These are phyloP conservation scores for Drosophila navojoa DNA, from an alignment of 1,140 invertebrate species.

Conservation along the genomic window DNA sequence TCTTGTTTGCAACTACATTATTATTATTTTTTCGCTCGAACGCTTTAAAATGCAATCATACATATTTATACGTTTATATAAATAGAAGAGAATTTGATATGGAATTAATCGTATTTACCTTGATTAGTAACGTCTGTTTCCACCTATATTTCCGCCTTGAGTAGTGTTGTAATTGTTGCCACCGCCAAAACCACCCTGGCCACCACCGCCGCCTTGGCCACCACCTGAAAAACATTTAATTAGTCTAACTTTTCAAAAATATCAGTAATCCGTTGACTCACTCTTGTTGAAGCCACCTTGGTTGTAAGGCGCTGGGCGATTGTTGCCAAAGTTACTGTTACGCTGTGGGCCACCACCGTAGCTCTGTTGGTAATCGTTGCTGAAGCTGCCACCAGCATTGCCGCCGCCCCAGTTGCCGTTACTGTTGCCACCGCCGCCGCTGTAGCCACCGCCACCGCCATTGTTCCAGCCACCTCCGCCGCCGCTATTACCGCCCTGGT, in stretches of 20 bases:
- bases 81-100: not conserved
- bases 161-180: conserved; percentile 58
- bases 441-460: conserved; percentile 54
- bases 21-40: conserved; percentile 38
- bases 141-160: conserved; percentile 77
- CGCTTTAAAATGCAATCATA: conserved; percentile 14
- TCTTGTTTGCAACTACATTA: conserved; percentile 28
- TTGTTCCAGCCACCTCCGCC: conserved; percentile 83
- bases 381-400: conserved; percentile 87
- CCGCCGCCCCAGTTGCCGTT: conserved; percentile 83
- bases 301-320: conserved; percentile 86
- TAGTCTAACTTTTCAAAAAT: not conserved
- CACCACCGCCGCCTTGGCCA: conserved; percentile 55
- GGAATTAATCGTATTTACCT: conserved; percentile 60
- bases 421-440: conserved; percentile 54
- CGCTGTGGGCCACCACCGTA: conserved; percentile 89
- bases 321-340: conserved; percentile 86
- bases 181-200: conserved; percentile 58
- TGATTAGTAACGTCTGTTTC: conserved; percentile 81
- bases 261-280: conserved; percentile 13
- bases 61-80: conserved; percentile 17
- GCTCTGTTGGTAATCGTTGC: conserved; percentile 90
- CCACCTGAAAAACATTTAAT: conserved; percentile 8
- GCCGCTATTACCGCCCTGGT: conserved; percentile 64
- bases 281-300: conserved; percentile 79